phyloP scores from a whole-genome alignment of 2,797 vertebrate genomes.

The Falco rusticolus region DNA sequence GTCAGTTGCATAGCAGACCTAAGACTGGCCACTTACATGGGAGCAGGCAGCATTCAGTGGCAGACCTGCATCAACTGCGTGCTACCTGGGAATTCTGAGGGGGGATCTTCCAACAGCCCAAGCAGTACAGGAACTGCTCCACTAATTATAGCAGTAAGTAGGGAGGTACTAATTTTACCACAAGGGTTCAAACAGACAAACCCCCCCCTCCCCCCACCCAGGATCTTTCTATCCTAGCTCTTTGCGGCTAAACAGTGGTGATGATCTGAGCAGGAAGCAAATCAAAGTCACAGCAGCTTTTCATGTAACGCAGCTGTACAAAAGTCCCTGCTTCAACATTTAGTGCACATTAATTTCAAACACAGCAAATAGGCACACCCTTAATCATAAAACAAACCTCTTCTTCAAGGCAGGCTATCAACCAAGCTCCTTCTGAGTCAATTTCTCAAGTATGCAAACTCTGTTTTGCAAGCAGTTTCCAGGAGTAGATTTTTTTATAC shows the following conservation, averaged over 20 bases:
- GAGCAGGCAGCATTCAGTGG: not conserved
- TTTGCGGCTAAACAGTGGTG: not conserved
- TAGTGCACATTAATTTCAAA: constrained; percentile 25
- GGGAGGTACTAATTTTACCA: not conserved
- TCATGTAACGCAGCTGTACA: not conserved
- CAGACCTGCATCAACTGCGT: fast-evolving
- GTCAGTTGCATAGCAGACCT: not conserved
- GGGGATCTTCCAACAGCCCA: not conserved
- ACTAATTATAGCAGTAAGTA: not conserved
- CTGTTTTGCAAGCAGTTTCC: constrained; percentile 23
- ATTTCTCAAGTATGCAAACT: constrained; percentile 22
- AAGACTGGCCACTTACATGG: fast-evolving
- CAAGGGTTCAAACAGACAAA: not conserved
- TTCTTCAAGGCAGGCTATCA: constrained; percentile 9
- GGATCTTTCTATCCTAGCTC: not conserved
- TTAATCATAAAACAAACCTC: constrained; percentile 31
- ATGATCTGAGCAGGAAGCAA: not conserved
- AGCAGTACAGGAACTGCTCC: not conserved
- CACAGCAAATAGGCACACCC: constrained; percentile 19
- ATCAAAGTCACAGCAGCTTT: not conserved
- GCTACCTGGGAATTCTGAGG: not conserved
- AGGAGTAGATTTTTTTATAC: not conserved
- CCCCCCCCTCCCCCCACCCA: fast-evolving
- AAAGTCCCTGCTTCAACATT: constrained; percentile 11
- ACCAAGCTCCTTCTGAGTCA: constrained; percentile 11